Evolutionary conservation across 2,113 vertebrate species (phyloP).

Genomic region (Petromus typicus): DNA sequence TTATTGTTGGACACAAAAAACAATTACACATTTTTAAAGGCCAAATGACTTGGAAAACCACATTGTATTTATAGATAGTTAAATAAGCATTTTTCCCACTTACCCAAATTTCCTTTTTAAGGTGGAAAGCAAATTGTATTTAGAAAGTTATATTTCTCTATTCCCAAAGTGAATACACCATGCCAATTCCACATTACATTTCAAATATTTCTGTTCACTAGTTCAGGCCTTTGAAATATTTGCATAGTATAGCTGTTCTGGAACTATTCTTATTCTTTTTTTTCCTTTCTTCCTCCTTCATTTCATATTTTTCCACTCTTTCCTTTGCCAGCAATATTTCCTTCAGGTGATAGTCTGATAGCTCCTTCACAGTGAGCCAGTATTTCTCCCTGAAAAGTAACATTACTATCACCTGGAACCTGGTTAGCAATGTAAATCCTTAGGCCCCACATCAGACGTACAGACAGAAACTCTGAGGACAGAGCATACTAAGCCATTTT

Average conservation of each 20-base stretch:
- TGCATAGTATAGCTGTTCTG: background rate
- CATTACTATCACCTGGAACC: background rate
- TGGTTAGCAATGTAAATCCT: background rate
- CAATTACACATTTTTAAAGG: slow-evolving; percentile 68
- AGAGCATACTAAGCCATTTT: background rate
- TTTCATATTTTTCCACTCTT: background rate
- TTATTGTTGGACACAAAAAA: slow-evolving; percentile 55
- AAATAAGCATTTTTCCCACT: slow-evolving; percentile 64
- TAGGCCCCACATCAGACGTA: background rate
- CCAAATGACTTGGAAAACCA: slow-evolving; percentile 68
- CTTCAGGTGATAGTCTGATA: background rate
- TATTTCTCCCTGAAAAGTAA: background rate
- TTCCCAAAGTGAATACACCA: slow-evolving; percentile 40
- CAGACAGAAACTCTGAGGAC: background rate
- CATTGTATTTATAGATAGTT: slow-evolving; percentile 56
- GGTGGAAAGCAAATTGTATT: slow-evolving; percentile 61
- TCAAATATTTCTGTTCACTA: slow-evolving; percentile 54
- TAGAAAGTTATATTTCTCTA: slow-evolving; percentile 56
- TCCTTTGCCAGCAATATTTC: slow-evolving; percentile 4
- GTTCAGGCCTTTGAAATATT: slow-evolving; percentile 26
- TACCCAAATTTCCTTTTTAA: slow-evolving; percentile 64
- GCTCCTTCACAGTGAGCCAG: background rate
- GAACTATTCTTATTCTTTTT: background rate
- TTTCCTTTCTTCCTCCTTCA: background rate
- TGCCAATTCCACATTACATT: slow-evolving; percentile 49